Conservation (phyloP, 1,140 invertebrate species). For the Popillia japonica region DNA sequence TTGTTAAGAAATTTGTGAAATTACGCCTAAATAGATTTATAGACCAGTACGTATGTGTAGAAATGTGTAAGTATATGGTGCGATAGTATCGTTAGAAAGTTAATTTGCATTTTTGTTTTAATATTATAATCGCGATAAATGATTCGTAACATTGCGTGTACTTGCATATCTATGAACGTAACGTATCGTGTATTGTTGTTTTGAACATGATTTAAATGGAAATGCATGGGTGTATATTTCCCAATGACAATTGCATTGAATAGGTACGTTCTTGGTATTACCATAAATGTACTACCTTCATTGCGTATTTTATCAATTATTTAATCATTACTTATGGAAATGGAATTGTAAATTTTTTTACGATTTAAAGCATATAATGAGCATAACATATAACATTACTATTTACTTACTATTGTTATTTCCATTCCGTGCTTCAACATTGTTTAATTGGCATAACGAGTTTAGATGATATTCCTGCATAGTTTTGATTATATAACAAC, state of each 20-base stretch:
- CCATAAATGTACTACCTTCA: too few relatives aligned
- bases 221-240: neutral
- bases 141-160: neutral
- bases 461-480: too few relatives aligned
- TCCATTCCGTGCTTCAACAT: too few relatives aligned
- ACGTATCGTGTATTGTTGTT: neutral
- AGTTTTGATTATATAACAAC: too few relatives aligned
- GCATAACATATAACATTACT: too few relatives aligned
- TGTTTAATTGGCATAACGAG: too few relatives aligned
- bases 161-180: neutral
- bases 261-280: neutral
- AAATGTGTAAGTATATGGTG: neutral
- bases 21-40: neutral
- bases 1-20: too few relatives aligned
- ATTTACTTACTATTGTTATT: too few relatives aligned
- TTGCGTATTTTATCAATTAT: too few relatives aligned
- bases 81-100: neutral
- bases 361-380: too few relatives aligned
- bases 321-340: too few relatives aligned
- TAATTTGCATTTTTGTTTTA: neutral
- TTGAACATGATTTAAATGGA: constrained; percentile 6
- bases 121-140: neutral
- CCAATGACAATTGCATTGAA: neutral
- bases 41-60: neutral
- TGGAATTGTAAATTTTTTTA: too few relatives aligned